Percentiles rank a stretch among this genome's conserved stretches.
Conservation (phyloP, 2,888 invertebrate genomes). For the Zelleria hepariella region DNA sequence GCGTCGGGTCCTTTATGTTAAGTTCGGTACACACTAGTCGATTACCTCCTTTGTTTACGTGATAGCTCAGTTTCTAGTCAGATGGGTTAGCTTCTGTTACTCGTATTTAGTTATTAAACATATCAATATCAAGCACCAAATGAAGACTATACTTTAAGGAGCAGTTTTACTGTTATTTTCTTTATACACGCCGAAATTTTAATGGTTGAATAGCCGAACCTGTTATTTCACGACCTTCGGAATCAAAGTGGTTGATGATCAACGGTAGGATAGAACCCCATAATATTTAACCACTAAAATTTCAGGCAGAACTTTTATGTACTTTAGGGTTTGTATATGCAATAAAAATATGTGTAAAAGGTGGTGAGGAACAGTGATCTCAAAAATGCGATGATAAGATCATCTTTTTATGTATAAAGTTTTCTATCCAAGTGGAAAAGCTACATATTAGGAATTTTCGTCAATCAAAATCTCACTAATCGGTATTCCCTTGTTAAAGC, state of each 20-base stretch:
- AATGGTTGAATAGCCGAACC: too few relatives aligned
- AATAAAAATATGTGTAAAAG: constrained; percentile 27
- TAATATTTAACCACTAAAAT: too few relatives aligned
- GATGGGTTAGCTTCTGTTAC: constrained; percentile 46
- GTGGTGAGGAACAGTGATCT: constrained; percentile 35
- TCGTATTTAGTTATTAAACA: constrained; percentile 63
- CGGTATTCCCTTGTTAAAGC: constrained; percentile 40
- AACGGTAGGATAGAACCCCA: too few relatives aligned
- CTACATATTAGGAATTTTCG: constrained; percentile 26
- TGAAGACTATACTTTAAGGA: constrained; percentile 60
- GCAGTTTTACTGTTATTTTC: constrained; percentile 34
- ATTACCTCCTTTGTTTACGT: constrained; percentile 66
- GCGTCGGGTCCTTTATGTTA: constrained; percentile 35
- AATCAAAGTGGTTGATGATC: too few relatives aligned
- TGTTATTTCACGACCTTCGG: too few relatives aligned
- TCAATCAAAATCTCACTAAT: constrained; percentile 31
- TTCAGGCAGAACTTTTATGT: too few relatives aligned
- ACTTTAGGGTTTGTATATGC: constrained; percentile 30
- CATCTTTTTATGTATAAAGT: constrained; percentile 24
- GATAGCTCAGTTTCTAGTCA: constrained; percentile 47
- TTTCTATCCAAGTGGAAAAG: constrained; percentile 31
- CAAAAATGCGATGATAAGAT: constrained; percentile 34
- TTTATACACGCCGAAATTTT: too few relatives aligned
- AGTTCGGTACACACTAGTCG: constrained; percentile 58
- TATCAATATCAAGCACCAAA: constrained; percentile 64